phyloP scores from a whole-genome alignment of 2,113 vertebrate genomes.

The Notarius lentiginosus region DNA sequence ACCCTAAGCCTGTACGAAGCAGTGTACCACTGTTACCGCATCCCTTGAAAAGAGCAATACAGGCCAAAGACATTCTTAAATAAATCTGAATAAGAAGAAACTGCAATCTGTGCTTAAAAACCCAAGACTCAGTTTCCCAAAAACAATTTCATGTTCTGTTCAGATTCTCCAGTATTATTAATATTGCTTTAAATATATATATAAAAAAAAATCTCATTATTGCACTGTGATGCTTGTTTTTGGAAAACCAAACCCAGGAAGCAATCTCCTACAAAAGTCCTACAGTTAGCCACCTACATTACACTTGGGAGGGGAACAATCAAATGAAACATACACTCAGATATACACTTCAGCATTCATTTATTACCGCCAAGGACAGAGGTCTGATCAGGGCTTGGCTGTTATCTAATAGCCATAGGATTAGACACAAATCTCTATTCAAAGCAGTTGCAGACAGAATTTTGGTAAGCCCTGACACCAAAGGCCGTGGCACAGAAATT shows the following conservation, averaged over 20 bases:
- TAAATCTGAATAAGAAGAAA: background rate
- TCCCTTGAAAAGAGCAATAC: background rate
- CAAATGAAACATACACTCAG: background rate
- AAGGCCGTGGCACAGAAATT: constrained; percentile 29
- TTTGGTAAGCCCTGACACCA: constrained; percentile 13
- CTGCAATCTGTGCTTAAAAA: background rate
- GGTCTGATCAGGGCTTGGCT: constrained; percentile 21
- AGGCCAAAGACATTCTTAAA: background rate
- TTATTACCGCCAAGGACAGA: constrained; percentile 13
- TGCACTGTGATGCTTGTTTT: background rate
- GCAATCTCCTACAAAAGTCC: background rate
- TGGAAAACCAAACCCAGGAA: background rate
- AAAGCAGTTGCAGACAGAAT: constrained; percentile 12
- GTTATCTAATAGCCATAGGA: constrained; percentile 33
- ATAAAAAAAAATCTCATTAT: background rate
- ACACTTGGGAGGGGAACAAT: background rate
- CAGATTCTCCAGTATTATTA: background rate
- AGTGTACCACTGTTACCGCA: background rate
- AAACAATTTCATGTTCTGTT: background rate
- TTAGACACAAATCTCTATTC: constrained; percentile 30
- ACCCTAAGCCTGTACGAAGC: background rate
- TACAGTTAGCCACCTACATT: background rate
- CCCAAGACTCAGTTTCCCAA: constrained; percentile 10
- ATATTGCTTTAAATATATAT: background rate
- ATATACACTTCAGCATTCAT: background rate